Evolutionary conservation across 2,888 invertebrate genomes (phyloP).

Genomic region (Netelia melanura): DNA sequence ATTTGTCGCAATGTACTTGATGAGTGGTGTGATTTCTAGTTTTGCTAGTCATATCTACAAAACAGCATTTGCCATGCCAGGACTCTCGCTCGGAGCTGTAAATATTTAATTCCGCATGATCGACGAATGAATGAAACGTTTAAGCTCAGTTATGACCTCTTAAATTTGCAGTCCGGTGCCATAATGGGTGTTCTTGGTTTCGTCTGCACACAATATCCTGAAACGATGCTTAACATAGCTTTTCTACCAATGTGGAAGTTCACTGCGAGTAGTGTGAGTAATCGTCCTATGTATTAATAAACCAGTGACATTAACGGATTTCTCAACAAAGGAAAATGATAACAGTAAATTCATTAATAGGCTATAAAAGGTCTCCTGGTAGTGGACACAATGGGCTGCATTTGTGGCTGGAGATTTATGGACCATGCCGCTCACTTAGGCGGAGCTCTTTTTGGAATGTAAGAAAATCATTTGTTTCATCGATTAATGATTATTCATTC

Average conservation of each 20-base stretch:
- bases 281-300: slow-evolving; percentile 8
- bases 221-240: slow-evolving; percentile 94
- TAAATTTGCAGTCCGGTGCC: slow-evolving; percentile 93
- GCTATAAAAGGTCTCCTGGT: slow-evolving; percentile 94
- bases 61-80: slow-evolving; percentile 88
- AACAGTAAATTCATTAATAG: slow-evolving; percentile 85
- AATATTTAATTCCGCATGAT: slow-evolving; percentile 83
- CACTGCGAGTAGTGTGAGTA: slow-evolving; percentile 92
- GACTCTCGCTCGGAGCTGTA: slow-evolving; percentile 96
- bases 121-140: background rate
- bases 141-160: slow-evolving; percentile 17
- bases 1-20: slow-evolving; percentile 95
- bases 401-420: slow-evolving; percentile 95
- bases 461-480: slow-evolving; percentile 82
- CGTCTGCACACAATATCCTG: slow-evolving; percentile 95
- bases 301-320: background rate
- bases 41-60: slow-evolving; percentile 94
- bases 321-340: slow-evolving; percentile 35
- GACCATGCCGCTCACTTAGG: slow-evolving; percentile 99
- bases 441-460: slow-evolving; percentile 96
- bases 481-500: slow-evolving; percentile 23
- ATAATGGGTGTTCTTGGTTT: slow-evolving; percentile 96
- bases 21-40: slow-evolving; percentile 95
- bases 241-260: slow-evolving; percentile 96
- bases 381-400: slow-evolving; percentile 93